phyloP scores from a whole-genome alignment of 2,888 invertebrate genomes.

The Lepidonotus clava region DNA sequence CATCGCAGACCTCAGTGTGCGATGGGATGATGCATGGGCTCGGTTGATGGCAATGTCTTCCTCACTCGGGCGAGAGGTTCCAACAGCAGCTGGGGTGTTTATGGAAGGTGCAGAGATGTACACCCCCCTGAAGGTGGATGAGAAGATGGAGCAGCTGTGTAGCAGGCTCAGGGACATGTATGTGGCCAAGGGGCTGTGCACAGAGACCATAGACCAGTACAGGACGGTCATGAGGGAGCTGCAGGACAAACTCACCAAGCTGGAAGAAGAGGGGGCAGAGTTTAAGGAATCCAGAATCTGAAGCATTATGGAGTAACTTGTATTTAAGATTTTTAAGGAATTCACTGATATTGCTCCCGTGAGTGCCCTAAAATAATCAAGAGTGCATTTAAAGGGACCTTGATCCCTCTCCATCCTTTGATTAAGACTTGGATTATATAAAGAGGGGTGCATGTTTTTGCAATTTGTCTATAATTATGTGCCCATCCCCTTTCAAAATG shows the following conservation, averaged over 20 bases:
- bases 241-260: constrained; percentile 56
- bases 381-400: too few relatives aligned
- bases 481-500: too few relatives aligned
- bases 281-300: constrained; percentile 51
- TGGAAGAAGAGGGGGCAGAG: constrained; percentile 52
- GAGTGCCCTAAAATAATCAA: too few relatives aligned
- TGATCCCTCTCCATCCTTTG: too few relatives aligned
- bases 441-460: too few relatives aligned
- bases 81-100: constrained; percentile 60
- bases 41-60: constrained; percentile 64
- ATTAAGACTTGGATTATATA: too few relatives aligned
- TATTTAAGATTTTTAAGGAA: too few relatives aligned
- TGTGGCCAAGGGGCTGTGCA: constrained; percentile 58
- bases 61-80: constrained; percentile 62
- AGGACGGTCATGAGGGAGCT: constrained; percentile 60
- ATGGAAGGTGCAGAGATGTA: constrained; percentile 61
- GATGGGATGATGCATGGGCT: constrained; percentile 67
- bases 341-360: too few relatives aligned
- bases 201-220: constrained; percentile 59
- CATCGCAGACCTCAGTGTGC: constrained; percentile 63
- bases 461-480: too few relatives aligned
- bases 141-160: constrained; percentile 57
- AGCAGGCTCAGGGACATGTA: constrained; percentile 61
- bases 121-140: constrained; percentile 55
- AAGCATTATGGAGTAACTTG: too few relatives aligned